Conservation (phyloP, 2,113 vertebrate genomes). For the Nibea coibor region DNA sequence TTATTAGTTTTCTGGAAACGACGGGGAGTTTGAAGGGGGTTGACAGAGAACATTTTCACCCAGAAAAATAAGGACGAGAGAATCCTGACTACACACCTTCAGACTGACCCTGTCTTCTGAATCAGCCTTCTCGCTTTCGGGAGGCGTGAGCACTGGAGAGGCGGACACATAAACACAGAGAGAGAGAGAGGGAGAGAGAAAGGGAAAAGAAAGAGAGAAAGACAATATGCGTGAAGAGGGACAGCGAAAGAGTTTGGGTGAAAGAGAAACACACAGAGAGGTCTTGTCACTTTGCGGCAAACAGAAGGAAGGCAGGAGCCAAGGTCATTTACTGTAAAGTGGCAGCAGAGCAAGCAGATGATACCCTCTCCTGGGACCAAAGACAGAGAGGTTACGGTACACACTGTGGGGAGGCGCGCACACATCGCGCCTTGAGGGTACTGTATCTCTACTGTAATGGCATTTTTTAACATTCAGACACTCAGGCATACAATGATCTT, state of each 20-base stretch:
- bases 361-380: constrained; percentile 62
- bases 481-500: not conserved
- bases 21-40: not conserved
- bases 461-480: constrained; percentile 20
- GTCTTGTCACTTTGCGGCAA: constrained; percentile 54
- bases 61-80: constrained; percentile 19
- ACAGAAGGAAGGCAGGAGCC: constrained; percentile 42
- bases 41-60: constrained; percentile 4
- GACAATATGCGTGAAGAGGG: constrained; percentile 9
- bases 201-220: not conserved
- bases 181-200: not conserved
- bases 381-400: constrained; percentile 43
- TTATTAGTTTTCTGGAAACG: not conserved
- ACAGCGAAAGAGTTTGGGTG: not conserved
- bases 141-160: constrained; percentile 79
- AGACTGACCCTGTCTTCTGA: constrained; percentile 83
- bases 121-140: constrained; percentile 84
- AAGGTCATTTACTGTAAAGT: constrained; percentile 69
- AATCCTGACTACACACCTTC: constrained; percentile 76
- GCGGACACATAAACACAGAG: constrained; percentile 29
- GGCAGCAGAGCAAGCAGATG: constrained; percentile 62
- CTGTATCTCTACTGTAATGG: constrained; percentile 3
- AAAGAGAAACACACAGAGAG: constrained; percentile 8
- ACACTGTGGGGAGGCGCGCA: constrained; percentile 2
- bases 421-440: not conserved